phyloP scores from a whole-genome alignment of 2,888 invertebrate genomes.

The Salticus scenicus region DNA sequence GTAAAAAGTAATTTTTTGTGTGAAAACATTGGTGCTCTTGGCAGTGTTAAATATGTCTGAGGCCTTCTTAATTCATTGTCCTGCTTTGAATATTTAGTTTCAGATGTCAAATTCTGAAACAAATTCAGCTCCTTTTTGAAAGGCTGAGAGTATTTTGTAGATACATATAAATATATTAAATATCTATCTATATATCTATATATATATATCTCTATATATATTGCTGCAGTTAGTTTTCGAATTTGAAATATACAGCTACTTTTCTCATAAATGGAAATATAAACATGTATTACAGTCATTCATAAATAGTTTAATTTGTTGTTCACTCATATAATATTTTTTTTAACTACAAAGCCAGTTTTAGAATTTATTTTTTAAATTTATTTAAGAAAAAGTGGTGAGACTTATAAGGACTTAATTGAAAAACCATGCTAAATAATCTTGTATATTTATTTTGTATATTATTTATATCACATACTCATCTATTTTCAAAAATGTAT shows the following conservation, averaged over 20 bases:
- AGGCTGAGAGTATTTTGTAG: constrained; percentile 66
- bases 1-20: constrained; percentile 58
- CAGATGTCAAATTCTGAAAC: constrained; percentile 29
- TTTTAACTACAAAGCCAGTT: too few species aligned
- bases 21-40: constrained; percentile 59
- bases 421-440: constrained; percentile 7
- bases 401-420: neutral
- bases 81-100: constrained; percentile 30
- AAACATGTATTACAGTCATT: constrained; percentile 1
- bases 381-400: neutral
- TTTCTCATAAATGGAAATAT: constrained; percentile 18
- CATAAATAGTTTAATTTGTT: neutral
- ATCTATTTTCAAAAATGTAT: neutral
- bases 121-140: constrained; percentile 42
- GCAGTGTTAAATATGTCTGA: constrained; percentile 55
- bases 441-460: neutral
- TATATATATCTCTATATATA: constrained; percentile 65
- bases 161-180: constrained; percentile 61
- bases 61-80: constrained; percentile 55
- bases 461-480: too few species aligned
- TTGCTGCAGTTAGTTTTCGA: constrained; percentile 67
- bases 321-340: constrained; percentile 10
- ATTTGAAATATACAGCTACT: constrained; percentile 44
- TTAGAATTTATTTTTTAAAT: too few species aligned
- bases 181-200: constrained; percentile 44